Evolutionary conservation across 2,888 invertebrate genomes (phyloP), one percentile per base, ranked within the genome.

Genomic region (Caradrina kadenii): DNA sequence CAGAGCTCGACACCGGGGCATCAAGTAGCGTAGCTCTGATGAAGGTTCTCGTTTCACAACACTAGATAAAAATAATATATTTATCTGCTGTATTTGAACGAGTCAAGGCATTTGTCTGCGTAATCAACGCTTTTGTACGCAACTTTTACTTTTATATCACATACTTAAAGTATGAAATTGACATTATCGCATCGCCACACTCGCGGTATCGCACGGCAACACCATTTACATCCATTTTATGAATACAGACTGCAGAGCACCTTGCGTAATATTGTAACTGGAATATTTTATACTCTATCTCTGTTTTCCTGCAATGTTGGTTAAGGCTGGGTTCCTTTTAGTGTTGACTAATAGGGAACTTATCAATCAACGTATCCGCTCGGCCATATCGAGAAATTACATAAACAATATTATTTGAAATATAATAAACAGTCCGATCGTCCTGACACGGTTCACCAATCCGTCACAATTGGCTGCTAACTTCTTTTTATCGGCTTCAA

Each of bases 401-500:
- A 69, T 82, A 64, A 81, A 62, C 17, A 50, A 60, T 67, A 69
- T 61, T 80, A 83, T 85, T 75, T 63, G 72, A 69, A 73, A 76
- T 68, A 73, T 73, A 73, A 82, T 81, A 71, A 88, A 84, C 79
- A 75, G 76, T 77, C 69, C 72, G 80, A 76, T 83, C 80, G 73
- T 73, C 88, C 80, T 73, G 88, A 81, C 82, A 84, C 87, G 91
- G 91, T 92, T 91, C 91, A 91, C 81, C 85, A 86, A 85, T 79
- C 82, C 86, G 88, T 89, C 90, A 91, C 91, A 91, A 89, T 84
- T 78, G 81, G 80, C 78, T 84, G 85, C 74, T 74, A 82, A 85
- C 87, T 91, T 92, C 15, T 74, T 61, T 92, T 93, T 92, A 88
- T 85, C 79, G 85, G 75, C 85, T 85, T 85, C 91, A 92, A 91